Evolutionary conservation across 2,888 invertebrate genomes (phyloP), one percentile per base, ranked within the genome.

Genomic region (Cataglyphis altisquamis): DNA sequence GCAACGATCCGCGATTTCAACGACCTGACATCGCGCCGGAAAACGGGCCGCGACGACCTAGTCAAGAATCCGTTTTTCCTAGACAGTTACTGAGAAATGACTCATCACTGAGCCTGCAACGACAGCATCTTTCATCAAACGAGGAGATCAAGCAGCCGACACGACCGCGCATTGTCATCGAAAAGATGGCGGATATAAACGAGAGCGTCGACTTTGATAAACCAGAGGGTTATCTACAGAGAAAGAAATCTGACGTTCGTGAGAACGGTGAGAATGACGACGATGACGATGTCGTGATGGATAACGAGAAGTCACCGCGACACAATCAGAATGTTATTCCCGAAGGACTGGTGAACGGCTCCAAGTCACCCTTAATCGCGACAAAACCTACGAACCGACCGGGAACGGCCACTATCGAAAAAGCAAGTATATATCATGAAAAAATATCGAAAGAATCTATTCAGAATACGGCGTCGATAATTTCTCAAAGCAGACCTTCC

Each of bases 201-300:
- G 87, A 89, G 10, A 75, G 82, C 68, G 48, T 12, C 64, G 39
- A 87, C 83, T 32, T 75, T 48, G 66, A 88, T 57, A 85, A 72
- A 39, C n/a, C 60, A 39, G 86, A 86, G 73, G 82, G 9, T 15
- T 41, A 77, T 32, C 70, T 55, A 5, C 62, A 75, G 45, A 83
- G 78, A 45, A 87, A 82, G 67, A 90, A 73, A 9, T 8, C 67
- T 0, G 89, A 87, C 2, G 3, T 70, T 5, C 81, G 87, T 0
- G 86, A 89, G 6, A 84, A 74, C n/a, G 83, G 78, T 29, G 90
- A 86, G 29, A 88, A 91, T 12, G 91, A 91, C 32, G 91, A 92
- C 41, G 92, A 93, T 77, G 91, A 93, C 15, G 93, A 93, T 45
- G 93, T 92, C 1, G 90, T 92, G 18, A 90, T 92, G 86, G 91